These are phyloP conservation scores for Cosmia trapezina DNA, from an alignment of 2,888 invertebrate species.

Conservation along the genomic window DNA sequence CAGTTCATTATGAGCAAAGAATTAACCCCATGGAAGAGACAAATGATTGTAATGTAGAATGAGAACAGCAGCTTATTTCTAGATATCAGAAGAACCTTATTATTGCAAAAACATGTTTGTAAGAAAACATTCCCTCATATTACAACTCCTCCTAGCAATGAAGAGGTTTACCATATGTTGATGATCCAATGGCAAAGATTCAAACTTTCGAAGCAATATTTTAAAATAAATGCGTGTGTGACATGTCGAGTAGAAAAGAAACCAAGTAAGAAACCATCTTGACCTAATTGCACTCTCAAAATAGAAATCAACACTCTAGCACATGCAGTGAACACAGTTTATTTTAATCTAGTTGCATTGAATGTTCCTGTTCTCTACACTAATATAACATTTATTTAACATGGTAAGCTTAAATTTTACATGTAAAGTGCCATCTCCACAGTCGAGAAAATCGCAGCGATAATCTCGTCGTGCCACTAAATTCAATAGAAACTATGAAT, in stretches of 20 bases:
- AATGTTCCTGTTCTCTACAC: background rate
- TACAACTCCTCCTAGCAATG: background rate
- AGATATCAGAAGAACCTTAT: background rate
- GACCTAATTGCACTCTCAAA: background rate
- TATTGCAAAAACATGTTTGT: background rate
- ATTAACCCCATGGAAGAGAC: background rate
- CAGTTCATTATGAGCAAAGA: background rate
- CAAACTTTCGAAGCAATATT: background rate
- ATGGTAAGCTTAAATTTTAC: background rate
- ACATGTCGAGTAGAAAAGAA: background rate
- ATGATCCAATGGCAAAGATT: background rate
- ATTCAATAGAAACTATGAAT: no score
- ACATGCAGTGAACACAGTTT: background rate
- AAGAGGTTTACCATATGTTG: background rate
- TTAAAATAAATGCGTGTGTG: background rate
- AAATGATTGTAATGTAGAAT: background rate
- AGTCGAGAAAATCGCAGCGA: no score
- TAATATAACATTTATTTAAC: background rate
- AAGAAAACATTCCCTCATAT: background rate
- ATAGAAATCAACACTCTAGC: background rate
- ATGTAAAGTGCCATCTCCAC: no score
- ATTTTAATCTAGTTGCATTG: background rate
- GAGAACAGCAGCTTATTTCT: background rate
- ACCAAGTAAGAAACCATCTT: background rate
- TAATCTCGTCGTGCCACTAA: no score